A percentile compares a stretch with the other conserved stretches of the same genome.
Conservation (phyloP, 2,113 vertebrate species). For the Limanda limanda region DNA sequence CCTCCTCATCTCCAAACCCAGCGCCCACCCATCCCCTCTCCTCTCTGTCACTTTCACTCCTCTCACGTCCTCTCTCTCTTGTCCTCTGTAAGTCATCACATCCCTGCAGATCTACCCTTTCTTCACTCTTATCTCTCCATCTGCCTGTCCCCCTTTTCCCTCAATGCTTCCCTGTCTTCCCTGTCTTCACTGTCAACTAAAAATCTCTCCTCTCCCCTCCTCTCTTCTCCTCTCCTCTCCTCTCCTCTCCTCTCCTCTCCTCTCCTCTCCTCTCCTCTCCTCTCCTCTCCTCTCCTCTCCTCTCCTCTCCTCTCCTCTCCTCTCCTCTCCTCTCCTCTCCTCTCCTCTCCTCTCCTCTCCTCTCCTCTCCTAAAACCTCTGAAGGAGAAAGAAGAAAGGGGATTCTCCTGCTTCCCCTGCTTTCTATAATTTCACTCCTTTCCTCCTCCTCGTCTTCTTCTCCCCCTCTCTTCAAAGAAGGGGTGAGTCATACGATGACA, state of each 20-base stretch:
- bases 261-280: not conserved
- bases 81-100: too few species aligned
- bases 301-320: not conserved
- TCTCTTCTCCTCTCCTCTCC: not conserved
- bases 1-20: not conserved
- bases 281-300: not conserved
- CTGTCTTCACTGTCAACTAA: constrained; percentile 1
- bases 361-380: not conserved
- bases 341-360: not conserved
- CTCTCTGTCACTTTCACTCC: not conserved
- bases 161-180: too few species aligned
- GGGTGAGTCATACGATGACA: constrained; percentile 37
- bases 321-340: not conserved
- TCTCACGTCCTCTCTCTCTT: too few species aligned
- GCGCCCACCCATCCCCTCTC: constrained; percentile 16
- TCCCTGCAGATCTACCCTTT: too few species aligned
- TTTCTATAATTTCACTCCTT: not conserved
- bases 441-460: not conserved
- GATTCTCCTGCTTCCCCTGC: too few species aligned
- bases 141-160: too few species aligned
- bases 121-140: too few species aligned
- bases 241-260: not conserved
- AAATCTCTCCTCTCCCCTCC: not conserved
- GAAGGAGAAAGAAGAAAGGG: too few species aligned
- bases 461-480: constrained; percentile 16